Evolutionary conservation across 2,888 invertebrate species (phyloP).

Genomic region (Trachelus iudaicus): DNA sequence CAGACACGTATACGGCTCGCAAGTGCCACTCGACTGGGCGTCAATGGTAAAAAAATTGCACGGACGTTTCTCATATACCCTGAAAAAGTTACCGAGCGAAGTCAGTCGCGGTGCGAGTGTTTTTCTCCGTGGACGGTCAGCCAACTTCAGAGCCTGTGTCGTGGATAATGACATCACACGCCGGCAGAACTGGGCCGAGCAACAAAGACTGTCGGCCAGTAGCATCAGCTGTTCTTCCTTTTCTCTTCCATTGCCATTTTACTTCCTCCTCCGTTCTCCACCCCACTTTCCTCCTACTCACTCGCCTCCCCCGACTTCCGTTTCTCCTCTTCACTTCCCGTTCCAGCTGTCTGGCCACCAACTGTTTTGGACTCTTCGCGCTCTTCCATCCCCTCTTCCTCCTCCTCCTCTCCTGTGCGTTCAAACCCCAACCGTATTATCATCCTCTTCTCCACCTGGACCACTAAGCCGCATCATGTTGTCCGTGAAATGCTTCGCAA

Average conservation of each 20-base stretch:
- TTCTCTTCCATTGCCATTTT: background rate
- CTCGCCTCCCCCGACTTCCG: background rate
- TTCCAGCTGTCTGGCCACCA: background rate
- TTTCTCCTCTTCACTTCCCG: background rate
- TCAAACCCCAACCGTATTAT: background rate
- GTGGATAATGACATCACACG: constrained; percentile 14
- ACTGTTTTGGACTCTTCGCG: background rate
- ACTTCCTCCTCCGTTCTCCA: too few relatives aligned
- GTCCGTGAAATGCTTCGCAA: background rate
- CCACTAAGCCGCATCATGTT: background rate
- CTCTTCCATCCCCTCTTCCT: background rate
- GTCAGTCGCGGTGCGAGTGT: background rate
- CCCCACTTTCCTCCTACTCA: too few relatives aligned
- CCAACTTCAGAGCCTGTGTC: constrained; percentile 19
- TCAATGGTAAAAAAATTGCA: background rate
- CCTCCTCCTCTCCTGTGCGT: background rate
- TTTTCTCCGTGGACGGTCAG: constrained; percentile 4
- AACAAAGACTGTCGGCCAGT: constrained; percentile 4
- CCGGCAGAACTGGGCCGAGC: constrained; percentile 9
- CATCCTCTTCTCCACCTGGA: background rate
- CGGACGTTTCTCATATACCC: background rate
- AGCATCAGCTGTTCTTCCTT: background rate
- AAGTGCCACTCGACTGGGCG: background rate
- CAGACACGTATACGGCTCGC: background rate
- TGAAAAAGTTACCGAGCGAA: background rate